Evolutionary conservation across 2,113 vertebrate species (phyloP), one percentile per base, ranked within the genome.

Genomic region (Sceloporus undulatus): DNA sequence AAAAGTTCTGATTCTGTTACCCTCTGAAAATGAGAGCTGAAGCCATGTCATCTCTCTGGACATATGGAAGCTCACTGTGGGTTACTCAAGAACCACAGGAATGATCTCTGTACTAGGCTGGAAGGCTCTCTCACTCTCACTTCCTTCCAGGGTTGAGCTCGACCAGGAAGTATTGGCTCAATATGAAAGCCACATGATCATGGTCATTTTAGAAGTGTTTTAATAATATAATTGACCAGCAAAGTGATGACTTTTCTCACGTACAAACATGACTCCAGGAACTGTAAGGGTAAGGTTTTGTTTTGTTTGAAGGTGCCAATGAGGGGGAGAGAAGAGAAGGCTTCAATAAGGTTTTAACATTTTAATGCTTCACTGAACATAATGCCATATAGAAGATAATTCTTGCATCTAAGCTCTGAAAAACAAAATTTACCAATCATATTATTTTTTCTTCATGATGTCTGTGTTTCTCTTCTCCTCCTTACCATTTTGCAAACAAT

Each of bases 351-450:
- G 52, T 85, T 38, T 71, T 54, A 56, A 54, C 21, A 16, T 10
- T 10, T 16, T 65, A 59, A 75, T 29, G 2, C n/a, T 79, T 40
- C 48, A 71, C 7, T 38, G 52, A 86, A 40, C 27, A 6, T 1
- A 10, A 42, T 29, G 38, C 29, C 18, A 29, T 48, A 42, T 40
- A 23, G 42, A 73, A 40, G 56, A 86, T 84, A 90, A 29, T 54
- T 42, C 13, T 66, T 90, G 25, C 87, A 82, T 65, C 27, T 42
- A 5, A 73, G 59, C 14, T 75, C 80, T 88, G 82, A 71, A 74
- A 6, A 48, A 80, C 76, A 68, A 23, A 65, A 85, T 79, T 34
- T 84, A 25, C 13, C 34, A 34, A 62, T 62, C 59, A 62, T 4
- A 62, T 62, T 62, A 62, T 62, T 62, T 62, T 16, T 2, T 14